Percentiles rank a stretch among this genome's conserved stretches.
phyloP scores from a whole-genome alignment of 2,113 vertebrate genomes.

The Pontoporia blainvillei region DNA sequence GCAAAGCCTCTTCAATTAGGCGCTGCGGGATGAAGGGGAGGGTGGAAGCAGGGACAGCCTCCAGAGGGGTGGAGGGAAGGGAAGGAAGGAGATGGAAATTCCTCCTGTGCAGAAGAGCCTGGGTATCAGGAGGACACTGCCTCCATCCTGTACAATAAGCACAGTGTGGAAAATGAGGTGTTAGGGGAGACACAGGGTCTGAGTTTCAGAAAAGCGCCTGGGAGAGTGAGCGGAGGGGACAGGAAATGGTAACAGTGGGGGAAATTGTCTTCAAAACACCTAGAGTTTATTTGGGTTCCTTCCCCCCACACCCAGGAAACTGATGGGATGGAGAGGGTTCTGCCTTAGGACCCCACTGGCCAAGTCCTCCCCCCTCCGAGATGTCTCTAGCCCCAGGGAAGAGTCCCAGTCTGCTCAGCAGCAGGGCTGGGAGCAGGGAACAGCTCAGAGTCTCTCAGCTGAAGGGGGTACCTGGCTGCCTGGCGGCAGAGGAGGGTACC shows the following conservation, averaged over 20 bases:
- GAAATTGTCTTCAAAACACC: not conserved
- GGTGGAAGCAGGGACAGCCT: not conserved
- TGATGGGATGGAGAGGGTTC: not conserved
- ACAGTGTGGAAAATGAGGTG: not conserved
- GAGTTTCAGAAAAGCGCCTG: not conserved
- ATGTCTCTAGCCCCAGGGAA: not conserved
- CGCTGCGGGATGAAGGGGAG: not conserved
- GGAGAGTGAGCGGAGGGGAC: not conserved
- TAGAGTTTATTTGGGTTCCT: not conserved
- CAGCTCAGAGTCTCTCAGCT: not conserved
- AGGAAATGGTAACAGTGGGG: not conserved
- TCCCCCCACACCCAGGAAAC: not conserved
- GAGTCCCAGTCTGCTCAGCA: not conserved
- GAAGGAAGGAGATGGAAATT: slow-evolving; percentile 13
- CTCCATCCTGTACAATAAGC: not conserved
- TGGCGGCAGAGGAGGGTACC: not conserved
- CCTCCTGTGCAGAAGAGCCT: not conserved
- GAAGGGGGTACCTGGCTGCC: not conserved
- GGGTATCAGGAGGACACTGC: not conserved
- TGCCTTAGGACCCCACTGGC: not conserved
- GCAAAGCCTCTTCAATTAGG: slow-evolving; percentile 71
- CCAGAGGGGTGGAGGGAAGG: not conserved
- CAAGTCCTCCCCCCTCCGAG: not conserved
- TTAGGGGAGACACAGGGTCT: not conserved
- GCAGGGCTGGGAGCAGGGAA: not conserved